phyloP scores from a whole-genome alignment of 2,888 invertebrate genomes.

The Hirtodrosophila histrioides region DNA sequence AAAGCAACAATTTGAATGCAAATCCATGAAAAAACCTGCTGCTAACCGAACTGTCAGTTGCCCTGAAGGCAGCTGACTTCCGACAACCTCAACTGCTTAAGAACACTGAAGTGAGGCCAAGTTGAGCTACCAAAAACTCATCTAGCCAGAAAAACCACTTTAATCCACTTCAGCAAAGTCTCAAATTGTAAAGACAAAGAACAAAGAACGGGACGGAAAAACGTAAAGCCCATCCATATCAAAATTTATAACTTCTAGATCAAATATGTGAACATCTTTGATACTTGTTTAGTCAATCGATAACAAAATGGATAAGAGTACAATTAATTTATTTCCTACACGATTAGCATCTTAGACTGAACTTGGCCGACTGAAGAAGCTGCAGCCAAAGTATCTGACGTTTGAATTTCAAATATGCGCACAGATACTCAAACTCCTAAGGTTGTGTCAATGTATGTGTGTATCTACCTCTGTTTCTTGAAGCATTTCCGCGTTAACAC shows the following conservation, averaged over 20 bases:
- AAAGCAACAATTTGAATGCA: conserved; percentile 11
- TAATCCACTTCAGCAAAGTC: conserved; percentile 14
- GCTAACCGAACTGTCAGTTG: conserved; percentile 6
- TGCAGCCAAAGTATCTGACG: conserved; percentile 20
- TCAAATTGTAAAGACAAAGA: conserved; percentile 34
- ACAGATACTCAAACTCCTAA: too few relatives aligned
- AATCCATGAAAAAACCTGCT: conserved; percentile 14
- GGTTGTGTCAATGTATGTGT: conserved; percentile 11
- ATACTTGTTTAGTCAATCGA: background rate
- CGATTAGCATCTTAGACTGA: conserved; percentile 39
- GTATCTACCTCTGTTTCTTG: conserved; percentile 20
- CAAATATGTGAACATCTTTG: conserved; percentile 27
- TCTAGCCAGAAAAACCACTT: conserved; percentile 58
- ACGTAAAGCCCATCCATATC: conserved; percentile 22
- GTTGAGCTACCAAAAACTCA: conserved; percentile 44
- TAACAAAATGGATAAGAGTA: background rate
- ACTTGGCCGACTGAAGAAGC: conserved; percentile 50
- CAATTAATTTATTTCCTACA: conserved; percentile 42
- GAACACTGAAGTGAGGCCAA: conserved; percentile 36
- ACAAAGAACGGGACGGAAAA: conserved; percentile 40
- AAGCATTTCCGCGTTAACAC: conserved; percentile 64
- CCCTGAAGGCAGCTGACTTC: conserved; percentile 30
- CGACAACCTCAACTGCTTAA: conserved; percentile 29
- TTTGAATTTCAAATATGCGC: conserved; percentile 4
- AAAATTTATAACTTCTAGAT: conserved; percentile 15